phyloP scores from a whole-genome alignment of 2,797 vertebrate species.

The Thalassophryne amazonica region DNA sequence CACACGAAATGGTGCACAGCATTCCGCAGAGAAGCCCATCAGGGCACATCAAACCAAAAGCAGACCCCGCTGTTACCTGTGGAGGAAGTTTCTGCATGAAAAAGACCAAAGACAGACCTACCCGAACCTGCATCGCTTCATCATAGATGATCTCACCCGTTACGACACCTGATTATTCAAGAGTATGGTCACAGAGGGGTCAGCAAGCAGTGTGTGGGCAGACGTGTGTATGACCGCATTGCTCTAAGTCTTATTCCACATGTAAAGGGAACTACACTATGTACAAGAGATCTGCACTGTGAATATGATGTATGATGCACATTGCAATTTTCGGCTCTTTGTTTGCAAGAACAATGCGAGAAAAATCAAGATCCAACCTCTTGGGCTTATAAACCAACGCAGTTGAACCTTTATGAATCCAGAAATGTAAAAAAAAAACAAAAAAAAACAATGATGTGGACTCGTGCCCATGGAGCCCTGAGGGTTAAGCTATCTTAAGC shows the following conservation, averaged over 20 bases:
- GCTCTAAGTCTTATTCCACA: constrained; percentile 17
- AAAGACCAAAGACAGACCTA: neutral
- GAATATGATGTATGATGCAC: too few species aligned
- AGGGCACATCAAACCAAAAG: neutral
- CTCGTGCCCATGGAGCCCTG: too few species aligned
- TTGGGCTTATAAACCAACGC: too few species aligned
- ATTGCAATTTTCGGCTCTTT: constrained; percentile 13
- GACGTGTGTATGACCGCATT: neutral
- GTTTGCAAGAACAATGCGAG: too few species aligned
- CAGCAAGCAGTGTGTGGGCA: constrained; percentile 27
- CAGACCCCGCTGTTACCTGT: constrained; percentile 15
- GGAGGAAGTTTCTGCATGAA: neutral
- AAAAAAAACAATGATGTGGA: too few species aligned
- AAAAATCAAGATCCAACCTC: too few species aligned
- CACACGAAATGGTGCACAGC: neutral
- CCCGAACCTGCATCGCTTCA: constrained; percentile 2
- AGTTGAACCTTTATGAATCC: too few species aligned
- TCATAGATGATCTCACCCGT: constrained; percentile 13
- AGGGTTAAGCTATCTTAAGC: too few species aligned
- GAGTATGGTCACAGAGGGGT: constrained; percentile 23
- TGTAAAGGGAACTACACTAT: constrained; percentile 2
- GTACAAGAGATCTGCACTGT: constrained; percentile 13
- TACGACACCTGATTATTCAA: constrained; percentile 5
- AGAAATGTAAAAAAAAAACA: too few species aligned
- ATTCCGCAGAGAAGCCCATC: neutral